Conservation (phyloP, 2,888 invertebrate species). For the Allophyes oxyacanthae region DNA sequence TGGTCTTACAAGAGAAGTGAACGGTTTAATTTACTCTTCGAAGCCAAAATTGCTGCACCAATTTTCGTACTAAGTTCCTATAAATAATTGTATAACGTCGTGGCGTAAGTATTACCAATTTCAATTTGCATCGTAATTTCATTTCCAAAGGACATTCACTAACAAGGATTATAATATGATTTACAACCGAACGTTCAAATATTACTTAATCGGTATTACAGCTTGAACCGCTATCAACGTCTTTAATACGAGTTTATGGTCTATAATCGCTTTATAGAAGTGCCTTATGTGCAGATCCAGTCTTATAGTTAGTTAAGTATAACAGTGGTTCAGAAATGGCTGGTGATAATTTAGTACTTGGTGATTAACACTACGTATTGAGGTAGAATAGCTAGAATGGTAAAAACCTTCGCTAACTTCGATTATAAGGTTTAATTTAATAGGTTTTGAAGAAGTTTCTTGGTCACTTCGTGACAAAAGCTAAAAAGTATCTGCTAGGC, state of each 20-base stretch:
- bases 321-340: conserved; percentile 23
- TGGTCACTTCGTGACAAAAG: too few species aligned
- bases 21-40: too few species aligned
- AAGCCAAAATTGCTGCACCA: too few species aligned
- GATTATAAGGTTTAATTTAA: too few species aligned
- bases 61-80: too few species aligned
- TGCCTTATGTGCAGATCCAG: conserved; percentile 11
- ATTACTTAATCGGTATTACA: conserved; percentile 21
- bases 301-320: conserved; percentile 40
- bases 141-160: conserved; percentile 2
- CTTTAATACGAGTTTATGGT: conserved; percentile 48
- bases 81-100: background rate
- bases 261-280: conserved; percentile 53
- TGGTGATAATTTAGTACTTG: conserved; percentile 3
- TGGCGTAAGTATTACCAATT: background rate
- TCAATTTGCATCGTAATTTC: background rate
- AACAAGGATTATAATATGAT: conserved; percentile 15
- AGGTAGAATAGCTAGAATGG: too few species aligned
- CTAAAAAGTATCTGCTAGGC: too few species aligned
- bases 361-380: too few species aligned
- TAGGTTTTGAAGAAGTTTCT: too few species aligned
- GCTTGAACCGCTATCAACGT: conserved; percentile 16
- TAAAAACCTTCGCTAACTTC: too few species aligned
- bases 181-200: conserved; percentile 26
- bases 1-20: too few species aligned